phyloP scores from a whole-genome alignment of 2,113 vertebrate genomes.

The Nothoprocta perdicaria region DNA sequence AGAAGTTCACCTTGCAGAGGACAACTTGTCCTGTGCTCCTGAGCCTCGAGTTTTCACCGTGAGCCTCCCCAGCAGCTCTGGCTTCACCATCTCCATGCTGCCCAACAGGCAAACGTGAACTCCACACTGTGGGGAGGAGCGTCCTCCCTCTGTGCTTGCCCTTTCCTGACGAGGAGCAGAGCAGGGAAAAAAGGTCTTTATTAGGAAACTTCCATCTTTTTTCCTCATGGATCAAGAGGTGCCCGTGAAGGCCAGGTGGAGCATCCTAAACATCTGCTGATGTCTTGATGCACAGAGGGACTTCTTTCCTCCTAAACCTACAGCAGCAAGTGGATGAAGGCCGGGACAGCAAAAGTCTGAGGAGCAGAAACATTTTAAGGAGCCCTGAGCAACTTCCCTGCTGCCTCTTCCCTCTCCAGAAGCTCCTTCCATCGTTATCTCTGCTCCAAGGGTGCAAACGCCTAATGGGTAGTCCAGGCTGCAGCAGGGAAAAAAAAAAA shows the following conservation, averaged over 20 bases:
- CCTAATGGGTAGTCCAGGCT: conserved; percentile 12
- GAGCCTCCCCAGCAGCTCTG: background rate
- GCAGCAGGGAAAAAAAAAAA: conserved; percentile 36
- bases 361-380: background rate
- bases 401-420: background rate
- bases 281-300: background rate
- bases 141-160: background rate
- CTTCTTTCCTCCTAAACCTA: background rate
- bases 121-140: background rate
- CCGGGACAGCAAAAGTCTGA: background rate
- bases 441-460: background rate
- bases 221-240: background rate
- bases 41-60: background rate
- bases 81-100: background rate
- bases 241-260: background rate
- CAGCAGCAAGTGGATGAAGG: background rate
- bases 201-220: background rate
- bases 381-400: background rate
- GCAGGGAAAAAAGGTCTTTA: background rate
- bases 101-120: accelerated
- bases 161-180: background rate
- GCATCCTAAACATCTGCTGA: no score
- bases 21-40: background rate
- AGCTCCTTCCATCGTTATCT: conserved; percentile 19
- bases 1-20: background rate